Conservation (phyloP, 1,140 invertebrate species). For the Rhopalosiphum padi region DNA sequence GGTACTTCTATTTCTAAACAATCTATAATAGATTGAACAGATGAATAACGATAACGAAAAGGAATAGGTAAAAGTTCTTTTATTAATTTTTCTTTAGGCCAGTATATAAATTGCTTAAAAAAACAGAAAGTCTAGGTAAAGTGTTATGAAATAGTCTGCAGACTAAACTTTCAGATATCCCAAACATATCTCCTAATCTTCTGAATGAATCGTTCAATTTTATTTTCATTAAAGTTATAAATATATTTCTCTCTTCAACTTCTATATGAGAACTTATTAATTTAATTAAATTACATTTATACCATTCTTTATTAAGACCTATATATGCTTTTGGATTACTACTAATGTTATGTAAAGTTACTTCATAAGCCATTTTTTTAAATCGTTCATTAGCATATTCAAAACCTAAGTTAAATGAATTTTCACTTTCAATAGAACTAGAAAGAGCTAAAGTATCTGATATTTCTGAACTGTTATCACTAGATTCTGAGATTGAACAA, state of each 20-base stretch:
- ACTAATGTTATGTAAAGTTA: not conserved
- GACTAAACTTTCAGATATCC: constrained; percentile 1
- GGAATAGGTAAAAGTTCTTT: constrained; percentile 59
- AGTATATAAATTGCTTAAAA: constrained; percentile 50
- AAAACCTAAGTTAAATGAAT: not conserved
- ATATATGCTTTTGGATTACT: not conserved
- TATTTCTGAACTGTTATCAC: not conserved
- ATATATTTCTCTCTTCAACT: not conserved
- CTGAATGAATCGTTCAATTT: constrained; percentile 39
- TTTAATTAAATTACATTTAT: not conserved
- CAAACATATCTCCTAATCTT: constrained; percentile 51
- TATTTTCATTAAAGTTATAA: constrained; percentile 35
- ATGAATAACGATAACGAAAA: constrained; percentile 42
- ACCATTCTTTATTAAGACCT: not conserved
- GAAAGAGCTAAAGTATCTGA: not conserved
- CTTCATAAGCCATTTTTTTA: not conserved
- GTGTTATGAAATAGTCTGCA: constrained; percentile 27
- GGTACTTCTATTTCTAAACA: constrained; percentile 64
- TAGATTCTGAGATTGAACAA: not conserved
- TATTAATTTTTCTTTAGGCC: constrained; percentile 53
- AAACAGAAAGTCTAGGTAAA: constrained; percentile 45
- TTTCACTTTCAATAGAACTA: not conserved
- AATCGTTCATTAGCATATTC: not conserved
- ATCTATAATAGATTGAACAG: constrained; percentile 60
- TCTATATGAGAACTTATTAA: not conserved